A percentile compares a stretch with the other conserved stretches of the same genome.
phyloP scores from a whole-genome alignment of 1,140 invertebrate species.

The Drosophila kepulauana region DNA sequence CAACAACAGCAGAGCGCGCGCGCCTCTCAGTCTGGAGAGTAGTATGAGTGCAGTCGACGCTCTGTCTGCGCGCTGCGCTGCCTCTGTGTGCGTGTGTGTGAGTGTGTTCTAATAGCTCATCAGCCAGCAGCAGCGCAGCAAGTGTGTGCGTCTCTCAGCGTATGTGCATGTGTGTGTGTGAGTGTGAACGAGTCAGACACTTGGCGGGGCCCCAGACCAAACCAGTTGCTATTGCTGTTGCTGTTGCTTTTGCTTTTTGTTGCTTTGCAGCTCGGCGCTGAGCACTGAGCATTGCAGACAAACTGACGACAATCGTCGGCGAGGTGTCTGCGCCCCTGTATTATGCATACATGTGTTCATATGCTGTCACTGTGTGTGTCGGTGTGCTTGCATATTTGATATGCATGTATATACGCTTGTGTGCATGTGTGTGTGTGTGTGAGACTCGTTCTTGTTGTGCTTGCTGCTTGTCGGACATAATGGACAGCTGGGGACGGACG shows the following conservation, averaged over 20 bases:
- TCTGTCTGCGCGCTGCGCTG: slow-evolving; percentile 38
- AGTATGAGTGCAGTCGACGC: slow-evolving; percentile 50
- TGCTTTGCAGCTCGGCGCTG: slow-evolving; percentile 59
- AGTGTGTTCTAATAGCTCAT: slow-evolving; percentile 54
- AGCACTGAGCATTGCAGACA: slow-evolving; percentile 77
- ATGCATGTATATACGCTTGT: neutral
- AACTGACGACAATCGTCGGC: slow-evolving; percentile 80
- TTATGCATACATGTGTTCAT: slow-evolving; percentile 28
- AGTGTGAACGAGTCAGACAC: slow-evolving; percentile 59
- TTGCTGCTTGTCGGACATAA: slow-evolving; percentile 53
- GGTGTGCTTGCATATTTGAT: slow-evolving; percentile 2
- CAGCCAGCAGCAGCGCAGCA: slow-evolving; percentile 43
- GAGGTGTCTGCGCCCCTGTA: slow-evolving; percentile 70
- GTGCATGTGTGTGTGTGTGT: slow-evolving; percentile 34
- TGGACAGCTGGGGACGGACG: slow-evolving; percentile 67
- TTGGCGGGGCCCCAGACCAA: slow-evolving; percentile 51
- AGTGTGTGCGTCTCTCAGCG: slow-evolving; percentile 45
- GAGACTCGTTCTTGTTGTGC: slow-evolving; percentile 56
- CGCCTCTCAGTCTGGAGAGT: slow-evolving; percentile 50
- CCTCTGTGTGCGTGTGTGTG: slow-evolving; percentile 13
- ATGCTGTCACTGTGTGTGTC: slow-evolving; percentile 3
- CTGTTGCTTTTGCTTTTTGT: slow-evolving; percentile 8
- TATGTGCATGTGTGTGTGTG: slow-evolving; percentile 27
- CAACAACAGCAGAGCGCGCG: slow-evolving; percentile 23
- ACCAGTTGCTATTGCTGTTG: slow-evolving; percentile 33